These are phyloP conservation scores for Euglossa dilemma DNA, from an alignment of 1,140 invertebrate species.

Conservation along the genomic window DNA sequence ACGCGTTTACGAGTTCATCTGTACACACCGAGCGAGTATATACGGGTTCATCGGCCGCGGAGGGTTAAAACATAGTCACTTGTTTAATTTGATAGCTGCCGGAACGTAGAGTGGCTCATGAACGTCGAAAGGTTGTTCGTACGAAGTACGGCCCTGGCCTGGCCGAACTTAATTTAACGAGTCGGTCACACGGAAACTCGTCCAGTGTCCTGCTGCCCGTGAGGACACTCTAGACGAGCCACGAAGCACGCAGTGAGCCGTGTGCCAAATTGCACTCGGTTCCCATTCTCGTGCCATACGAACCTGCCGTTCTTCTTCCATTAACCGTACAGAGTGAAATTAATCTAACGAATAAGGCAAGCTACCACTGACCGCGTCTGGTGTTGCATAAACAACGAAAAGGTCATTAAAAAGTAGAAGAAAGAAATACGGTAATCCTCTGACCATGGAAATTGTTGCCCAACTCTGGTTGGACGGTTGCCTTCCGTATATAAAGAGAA, in stretches of 20 bases:
- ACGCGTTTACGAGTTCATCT: background rate
- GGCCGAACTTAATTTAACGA: constrained; percentile 45
- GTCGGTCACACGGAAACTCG: constrained; percentile 30
- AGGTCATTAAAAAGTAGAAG: too few relatives aligned
- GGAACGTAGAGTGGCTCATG: background rate
- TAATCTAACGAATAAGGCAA: constrained; percentile 34
- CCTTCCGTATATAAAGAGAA: background rate
- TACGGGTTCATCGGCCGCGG: background rate
- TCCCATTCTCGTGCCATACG: background rate
- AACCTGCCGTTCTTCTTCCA: background rate
- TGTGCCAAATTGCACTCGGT: constrained; percentile 39
- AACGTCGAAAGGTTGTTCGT: background rate
- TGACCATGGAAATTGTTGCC: background rate
- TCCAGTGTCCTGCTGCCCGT: background rate
- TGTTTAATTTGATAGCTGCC: background rate
- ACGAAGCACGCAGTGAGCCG: background rate
- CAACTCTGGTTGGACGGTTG: background rate
- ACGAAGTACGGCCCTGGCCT: background rate
- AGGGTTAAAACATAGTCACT: background rate
- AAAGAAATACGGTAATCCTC: background rate
- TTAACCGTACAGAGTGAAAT: constrained; percentile 24
- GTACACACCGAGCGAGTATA: background rate
- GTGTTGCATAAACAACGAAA: background rate
- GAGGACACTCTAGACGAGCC: constrained; percentile 24
- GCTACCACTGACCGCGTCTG: background rate